Evolutionary conservation across 1,140 invertebrate species (phyloP), one percentile per base, ranked within the genome.

Genomic region (Oscheius sp.): DNA sequence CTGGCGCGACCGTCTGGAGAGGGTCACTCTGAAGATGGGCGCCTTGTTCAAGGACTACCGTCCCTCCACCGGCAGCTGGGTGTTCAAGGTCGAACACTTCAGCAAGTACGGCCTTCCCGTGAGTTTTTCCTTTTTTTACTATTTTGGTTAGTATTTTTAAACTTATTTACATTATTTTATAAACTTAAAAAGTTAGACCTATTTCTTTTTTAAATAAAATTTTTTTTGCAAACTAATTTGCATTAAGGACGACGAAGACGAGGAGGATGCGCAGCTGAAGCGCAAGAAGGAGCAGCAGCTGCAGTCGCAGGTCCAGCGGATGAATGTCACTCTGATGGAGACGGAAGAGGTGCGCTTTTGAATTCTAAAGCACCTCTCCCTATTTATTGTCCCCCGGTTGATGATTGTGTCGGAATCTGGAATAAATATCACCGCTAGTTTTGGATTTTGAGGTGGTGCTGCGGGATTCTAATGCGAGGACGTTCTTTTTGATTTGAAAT

Each of bases 31-130:
- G 55, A 93, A 92, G 81, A 90, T 96, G 79, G 90, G 90, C 62
- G 93, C 93, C 0, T 89, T 90, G 59, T 98, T 99, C 83, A 89
- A 96, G 18, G 95, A 98, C 81, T 99, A 98, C 85, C 88, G 92
- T 0, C 91, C 94, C 0, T 91, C 93, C 83, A 96, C 93, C 42
- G 96, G 96, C 7, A 94, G 93, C 23, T 99, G 95, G 95, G 93
- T 89, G 46, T 90, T 90, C 85, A 91, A 91, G 84, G 91, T 91
- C 76, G 81, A 72, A 73, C 95, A 97, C 86, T 98, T 97, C 85
- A 96, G 94, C 0, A 97, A 97, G 84, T 97, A 98, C 85, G 93
- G 93, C 1, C 86, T 96, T 29, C 20, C 55, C 4, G 90, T 91
- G 68, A 94, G 95, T 79, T 92, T 91, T 35, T 68, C 52, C 45